Evolutionary conservation across 2,888 invertebrate genomes (phyloP).

Genomic region (Diachrysia chrysitis): DNA sequence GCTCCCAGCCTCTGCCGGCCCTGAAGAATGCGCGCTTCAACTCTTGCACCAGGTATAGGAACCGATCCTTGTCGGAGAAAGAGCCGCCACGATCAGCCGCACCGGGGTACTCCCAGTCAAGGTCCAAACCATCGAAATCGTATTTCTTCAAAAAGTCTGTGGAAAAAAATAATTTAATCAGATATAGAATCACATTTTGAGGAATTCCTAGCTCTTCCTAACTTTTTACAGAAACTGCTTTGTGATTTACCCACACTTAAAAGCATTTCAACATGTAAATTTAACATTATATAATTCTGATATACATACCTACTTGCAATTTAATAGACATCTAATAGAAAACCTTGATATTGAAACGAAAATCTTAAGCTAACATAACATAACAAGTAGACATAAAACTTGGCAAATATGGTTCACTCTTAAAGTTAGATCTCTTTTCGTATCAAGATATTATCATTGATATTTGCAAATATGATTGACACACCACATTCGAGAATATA

Average conservation of each 20-base stretch:
- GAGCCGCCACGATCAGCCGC: constrained; percentile 96
- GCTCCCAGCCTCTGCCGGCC: constrained; percentile 94
- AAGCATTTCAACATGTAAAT: no score
- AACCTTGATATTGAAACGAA: background rate
- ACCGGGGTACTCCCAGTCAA: constrained; percentile 97
- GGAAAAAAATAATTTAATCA: background rate
- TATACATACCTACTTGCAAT: no score
- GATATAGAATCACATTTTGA: no score
- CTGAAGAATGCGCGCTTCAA: constrained; percentile 93
- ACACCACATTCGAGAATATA: constrained; percentile 34
- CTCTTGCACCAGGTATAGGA: constrained; percentile 95
- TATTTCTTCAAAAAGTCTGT: constrained; percentile 93
- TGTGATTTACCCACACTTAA: no score
- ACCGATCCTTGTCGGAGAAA: constrained; percentile 95
- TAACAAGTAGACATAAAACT: constrained; percentile 6
- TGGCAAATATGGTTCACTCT: constrained; percentile 11
- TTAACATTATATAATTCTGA: no score
- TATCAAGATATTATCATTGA: constrained; percentile 17
- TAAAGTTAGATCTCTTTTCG: constrained; percentile 15
- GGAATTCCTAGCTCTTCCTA: no score
- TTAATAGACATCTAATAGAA: background rate
- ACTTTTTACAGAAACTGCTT: no score
- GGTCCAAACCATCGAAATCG: constrained; percentile 95
- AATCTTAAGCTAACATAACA: background rate
- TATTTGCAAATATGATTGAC: constrained; percentile 46